Base-by-base conservation (phyloP, 92 coral and sea anemone genomes). In the Epizoanthus scotinus region DNA sequence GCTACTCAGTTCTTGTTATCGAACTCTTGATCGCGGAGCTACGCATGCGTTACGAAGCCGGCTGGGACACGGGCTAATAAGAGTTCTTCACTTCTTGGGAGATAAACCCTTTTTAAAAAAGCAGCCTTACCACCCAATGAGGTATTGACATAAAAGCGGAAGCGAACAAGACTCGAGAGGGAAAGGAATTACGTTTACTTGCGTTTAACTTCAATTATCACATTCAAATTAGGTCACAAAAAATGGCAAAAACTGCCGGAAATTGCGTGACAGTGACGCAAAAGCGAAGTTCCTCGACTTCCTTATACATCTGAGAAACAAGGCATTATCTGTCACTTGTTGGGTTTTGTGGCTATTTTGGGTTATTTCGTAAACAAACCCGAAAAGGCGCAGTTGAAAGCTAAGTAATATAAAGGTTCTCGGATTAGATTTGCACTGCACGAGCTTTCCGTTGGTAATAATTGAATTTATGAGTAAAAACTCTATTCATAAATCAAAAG, bases 211-310 rank as follows among this genome's bases (percentile, higher is more conserved):
- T 75, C 22, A 75, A 75, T 34, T 58, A 59, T 34, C 68, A 75
- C 81, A 36, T 22, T 38, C 26, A 34, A 59, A 75, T 58, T 24
- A 10, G 44, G 44, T 58, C 40, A 50, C 52, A 18, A 59, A 59
- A 63, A 29, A 8, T 20, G 10, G 34, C 81, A 36, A 38, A 21
- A 38, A 21, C 36, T 68, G 28, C 20, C 81, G 67, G 81, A 60
- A 75, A 75, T 75, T 22, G 66, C 67, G 81, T 57, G 81, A 58
- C 64, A 67, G 64, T 27, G 50, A 73, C 20, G 38, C 50, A 29
- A 55, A 68, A 38, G 56, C 25, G 73, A 42, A 12, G 50, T 31
- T 38, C 61, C 3, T 31, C 8, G 49, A 64, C 36, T 15, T 8
- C 69, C 36, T 47, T 47, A 13, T 7, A 15, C 56, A 36, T 20